Evolutionary conservation across 2,888 invertebrate genomes (phyloP), one percentile per base, ranked within the genome.

Genomic region (Zootermopsis nevadensis): DNA sequence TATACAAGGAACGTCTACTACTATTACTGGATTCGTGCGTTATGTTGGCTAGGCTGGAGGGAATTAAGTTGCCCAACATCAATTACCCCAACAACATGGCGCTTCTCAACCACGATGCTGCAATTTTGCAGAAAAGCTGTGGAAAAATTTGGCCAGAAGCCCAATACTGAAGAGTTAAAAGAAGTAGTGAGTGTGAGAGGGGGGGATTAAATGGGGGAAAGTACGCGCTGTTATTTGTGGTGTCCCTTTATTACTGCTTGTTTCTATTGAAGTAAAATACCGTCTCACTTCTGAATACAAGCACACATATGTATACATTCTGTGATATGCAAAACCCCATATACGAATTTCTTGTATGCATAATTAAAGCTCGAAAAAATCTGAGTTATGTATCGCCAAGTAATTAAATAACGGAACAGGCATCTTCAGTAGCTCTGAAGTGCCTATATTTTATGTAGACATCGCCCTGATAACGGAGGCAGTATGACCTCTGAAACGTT

Each of bases 71-170:
- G 74, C 79, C 35, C 77, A 35, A 79, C 79, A 79, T 79, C 79
- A 79, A 79, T 79, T 79, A 79, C 79, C 35, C 76, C 60, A 66
- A 76, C 82, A 76, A 77, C 82, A 77, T 82, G 76, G n/a, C 74
- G 81, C 74, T 81, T 55, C 81, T 69, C 66, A 66, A 55, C 35
- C 30, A 33, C 66, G 42, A 38, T 48, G 69, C 77, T 55, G 77
- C 77, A 77, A 77, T 77, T 74, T 81, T 76, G 77, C 66, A 82
- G 82, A 77, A 77, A 76, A 76, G 76, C 76, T 74, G 76, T 76
- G 82, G 74, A 82, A 82, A 76, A 82, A 76, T 82, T 82, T 82
- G 82, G 82, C 82, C 60, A 31, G 55, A 22, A 35, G 76, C 82
- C 82, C 74, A 82, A 60, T 38, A 76, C 82, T 60, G 35, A 53